These are phyloP conservation scores for Eriosoma lanigerum DNA, from an alignment of 1,140 invertebrate genomes.

Conservation along the genomic window DNA sequence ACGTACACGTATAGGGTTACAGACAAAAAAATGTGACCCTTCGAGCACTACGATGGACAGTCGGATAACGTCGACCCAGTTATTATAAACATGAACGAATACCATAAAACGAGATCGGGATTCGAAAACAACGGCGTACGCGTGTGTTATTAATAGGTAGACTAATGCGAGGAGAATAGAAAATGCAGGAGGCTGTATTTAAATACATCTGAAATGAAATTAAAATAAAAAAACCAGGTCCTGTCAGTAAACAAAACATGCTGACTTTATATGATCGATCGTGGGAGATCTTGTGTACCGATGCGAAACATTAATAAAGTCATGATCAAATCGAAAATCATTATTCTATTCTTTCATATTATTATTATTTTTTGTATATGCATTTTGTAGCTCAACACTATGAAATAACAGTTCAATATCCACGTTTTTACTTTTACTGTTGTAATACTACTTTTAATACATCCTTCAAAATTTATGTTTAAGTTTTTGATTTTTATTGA, in stretches of 20 bases:
- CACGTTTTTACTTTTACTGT: too few species aligned
- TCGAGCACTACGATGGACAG: conserved; percentile 12
- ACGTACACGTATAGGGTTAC: conserved; percentile 22
- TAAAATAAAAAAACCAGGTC: conserved; percentile 20
- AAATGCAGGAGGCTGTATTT: conserved; percentile 4
- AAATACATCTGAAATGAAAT: neutral
- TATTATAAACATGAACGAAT: conserved; percentile 37
- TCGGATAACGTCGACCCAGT: conserved; percentile 28
- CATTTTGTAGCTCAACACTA: neutral
- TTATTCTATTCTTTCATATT: too few species aligned
- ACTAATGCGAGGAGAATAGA: conserved; percentile 28
- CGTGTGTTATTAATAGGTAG: conserved; percentile 36
- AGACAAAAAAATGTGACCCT: conserved; percentile 13
- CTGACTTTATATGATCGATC: conserved; percentile 38
- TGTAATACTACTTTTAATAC: too few species aligned
- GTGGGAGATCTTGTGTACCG: conserved; percentile 23
- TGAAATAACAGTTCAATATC: neutral
- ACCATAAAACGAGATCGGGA: conserved; percentile 33
- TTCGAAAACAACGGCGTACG: conserved; percentile 13
- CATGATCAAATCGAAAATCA: neutral
- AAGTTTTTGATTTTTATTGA: too few species aligned
- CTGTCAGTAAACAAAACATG: conserved; percentile 9
- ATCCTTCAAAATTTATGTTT: too few species aligned
- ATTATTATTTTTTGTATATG: neutral
- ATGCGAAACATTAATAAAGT: conserved; percentile 18